Evolutionary conservation across 2,888 invertebrate genomes (phyloP).

Genomic region (Boloria selene): DNA sequence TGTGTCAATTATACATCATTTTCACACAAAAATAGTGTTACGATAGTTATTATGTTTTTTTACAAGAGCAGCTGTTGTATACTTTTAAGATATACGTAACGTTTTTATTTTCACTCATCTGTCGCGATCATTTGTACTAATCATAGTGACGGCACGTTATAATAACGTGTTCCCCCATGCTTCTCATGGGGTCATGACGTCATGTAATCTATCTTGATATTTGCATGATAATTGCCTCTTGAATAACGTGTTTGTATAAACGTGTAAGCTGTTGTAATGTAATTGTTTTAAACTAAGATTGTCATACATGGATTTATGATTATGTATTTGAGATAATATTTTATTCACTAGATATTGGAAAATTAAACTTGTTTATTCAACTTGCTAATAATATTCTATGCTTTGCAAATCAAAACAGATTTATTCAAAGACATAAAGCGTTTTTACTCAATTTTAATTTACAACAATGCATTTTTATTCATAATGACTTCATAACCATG

Average conservation of each 20-base stretch:
- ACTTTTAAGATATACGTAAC: not conserved
- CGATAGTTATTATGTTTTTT: conserved; percentile 1
- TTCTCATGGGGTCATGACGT: conserved; percentile 17
- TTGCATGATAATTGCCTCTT: conserved; percentile 25
- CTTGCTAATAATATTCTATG: too few relatives aligned
- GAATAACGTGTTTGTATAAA: conserved; percentile 15
- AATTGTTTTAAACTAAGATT: not conserved
- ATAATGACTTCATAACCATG: too few relatives aligned
- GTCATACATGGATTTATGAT: not conserved
- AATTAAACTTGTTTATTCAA: too few relatives aligned
- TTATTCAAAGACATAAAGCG: too few relatives aligned
- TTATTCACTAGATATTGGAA: too few relatives aligned
- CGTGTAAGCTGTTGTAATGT: not conserved
- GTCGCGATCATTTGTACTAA: conserved; percentile 14
- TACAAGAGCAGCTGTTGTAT: conserved; percentile 7
- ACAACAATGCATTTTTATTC: too few relatives aligned
- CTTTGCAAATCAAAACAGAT: too few relatives aligned
- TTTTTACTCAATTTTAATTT: too few relatives aligned
- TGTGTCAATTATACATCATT: too few relatives aligned
- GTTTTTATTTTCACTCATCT: conserved; percentile 16
- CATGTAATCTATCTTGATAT: conserved; percentile 26
- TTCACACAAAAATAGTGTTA: too few relatives aligned
- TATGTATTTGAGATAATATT: not conserved
- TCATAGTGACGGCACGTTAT: conserved; percentile 13
- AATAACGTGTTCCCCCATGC: conserved; percentile 23